Base-by-base conservation (phyloP, 2,888 invertebrate species). In the Cataglyphis rosenhaueri region DNA sequence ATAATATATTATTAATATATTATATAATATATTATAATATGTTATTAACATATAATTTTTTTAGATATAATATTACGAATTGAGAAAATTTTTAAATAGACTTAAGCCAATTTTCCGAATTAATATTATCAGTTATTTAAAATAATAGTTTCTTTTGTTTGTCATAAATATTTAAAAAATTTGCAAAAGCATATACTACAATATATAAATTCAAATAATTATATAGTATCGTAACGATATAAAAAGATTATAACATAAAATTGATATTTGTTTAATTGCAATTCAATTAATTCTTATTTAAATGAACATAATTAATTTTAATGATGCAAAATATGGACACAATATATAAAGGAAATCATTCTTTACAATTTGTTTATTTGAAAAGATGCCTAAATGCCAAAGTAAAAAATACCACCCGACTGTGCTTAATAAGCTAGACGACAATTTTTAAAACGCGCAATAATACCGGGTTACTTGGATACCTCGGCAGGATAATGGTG, bases 401-500 rank as follows among this genome's bases (percentile, higher is more conserved):
- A 44, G 35, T 59, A 35, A 57, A 35, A 41, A 61, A 59, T 48
- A 52, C 2, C n/a, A 52, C n/a, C n/a, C n/a, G 5, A 48, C 48
- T 48, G 48, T 21, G 66, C 41, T 81, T 81, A 70, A 73, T 76
- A 68, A 73, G 44, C 29, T 38, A 81, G 48, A 3, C 68, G 62
- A 73, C 59, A 71, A 84, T 82, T 86, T 89, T 87, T 87, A 86
- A 84, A 88, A 70, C 79, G 48, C 38, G 21, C 86, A 74, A 84
- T 89, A 89, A 68, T 55, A 15, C 61, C 57, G 44, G 35, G 29
- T 55, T 62, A 71, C 9, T 59, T 10, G 35, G 29, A 61, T 62
- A 68, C 8, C 62, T n/a, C 85, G 73, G 32, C 57, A 89, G 90
- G 89, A 92, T 91, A 92, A 92, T 91, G 91, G 91, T 92, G 92